A percentile compares a stretch with the other conserved stretches of the same genome.
Evolutionary conservation across 2,797 vertebrate genomes (phyloP).

Genomic region (Hoplostethus mediterraneus): DNA sequence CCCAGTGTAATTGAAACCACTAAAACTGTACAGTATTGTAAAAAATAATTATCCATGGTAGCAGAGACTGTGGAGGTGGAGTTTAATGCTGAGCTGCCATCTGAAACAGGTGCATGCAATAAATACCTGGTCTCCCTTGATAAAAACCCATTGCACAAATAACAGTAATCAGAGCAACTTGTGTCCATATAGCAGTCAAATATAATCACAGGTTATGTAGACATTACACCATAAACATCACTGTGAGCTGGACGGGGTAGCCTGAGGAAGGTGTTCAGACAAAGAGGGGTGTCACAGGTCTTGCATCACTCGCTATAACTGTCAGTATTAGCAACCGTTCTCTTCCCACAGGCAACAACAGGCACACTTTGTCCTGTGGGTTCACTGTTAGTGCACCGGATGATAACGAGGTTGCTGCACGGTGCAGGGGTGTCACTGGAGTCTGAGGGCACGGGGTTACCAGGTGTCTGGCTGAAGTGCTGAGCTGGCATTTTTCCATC

Average conservation of each 20-base stretch:
- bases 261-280: background rate
- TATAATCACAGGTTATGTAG: conserved; percentile 44
- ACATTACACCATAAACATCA: conserved; percentile 12
- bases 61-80: background rate
- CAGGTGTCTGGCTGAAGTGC: conserved; percentile 40
- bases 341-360: conserved; percentile 10
- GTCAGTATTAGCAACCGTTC: background rate
- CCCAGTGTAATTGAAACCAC: no score
- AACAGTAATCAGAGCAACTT: background rate
- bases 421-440: conserved; percentile 18
- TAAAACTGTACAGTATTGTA: background rate
- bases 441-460: conserved; percentile 40
- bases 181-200: conserved; percentile 5
- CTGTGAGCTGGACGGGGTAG: background rate
- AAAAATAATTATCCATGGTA: background rate
- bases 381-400: conserved; percentile 24
- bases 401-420: conserved; percentile 52
- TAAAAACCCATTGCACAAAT: background rate
- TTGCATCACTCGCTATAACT: conserved; percentile 33
- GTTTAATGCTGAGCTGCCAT: conserved; percentile 1
- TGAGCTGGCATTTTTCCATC: background rate
- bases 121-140: background rate
- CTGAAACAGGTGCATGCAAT: conserved; percentile 4
- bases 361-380: conserved; percentile 12
- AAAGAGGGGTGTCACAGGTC: conserved; percentile 2